These are phyloP conservation scores for Takifugu flavidus DNA, from an alignment of 2,113 vertebrate species.

Conservation along the genomic window DNA sequence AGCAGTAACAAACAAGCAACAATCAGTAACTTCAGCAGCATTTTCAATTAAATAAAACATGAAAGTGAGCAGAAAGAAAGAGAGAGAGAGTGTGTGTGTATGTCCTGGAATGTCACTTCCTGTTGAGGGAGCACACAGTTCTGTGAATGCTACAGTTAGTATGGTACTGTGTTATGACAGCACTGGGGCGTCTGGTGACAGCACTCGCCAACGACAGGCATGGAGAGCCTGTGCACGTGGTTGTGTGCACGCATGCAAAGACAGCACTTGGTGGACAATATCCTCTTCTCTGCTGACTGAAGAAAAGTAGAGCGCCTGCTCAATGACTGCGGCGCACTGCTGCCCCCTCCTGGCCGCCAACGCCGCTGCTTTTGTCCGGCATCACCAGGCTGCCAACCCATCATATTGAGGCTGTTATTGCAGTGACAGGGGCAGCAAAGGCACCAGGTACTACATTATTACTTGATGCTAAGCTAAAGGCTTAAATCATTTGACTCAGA, in stretches of 20 bases:
- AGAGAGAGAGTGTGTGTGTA: slow-evolving; percentile 23
- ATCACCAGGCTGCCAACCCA: neutral
- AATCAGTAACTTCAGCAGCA: too few species aligned
- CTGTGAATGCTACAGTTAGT: slow-evolving; percentile 77
- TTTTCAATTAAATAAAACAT: slow-evolving; percentile 2
- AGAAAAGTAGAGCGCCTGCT: neutral
- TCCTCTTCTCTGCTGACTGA: slow-evolving; percentile 18
- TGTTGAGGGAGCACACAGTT: slow-evolving; percentile 47
- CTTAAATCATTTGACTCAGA: too few species aligned
- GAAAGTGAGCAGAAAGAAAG: slow-evolving; percentile 6
- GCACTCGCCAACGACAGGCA: slow-evolving; percentile 47
- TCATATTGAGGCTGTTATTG: slow-evolving; percentile 23
- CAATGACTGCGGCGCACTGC: slow-evolving; percentile 28
- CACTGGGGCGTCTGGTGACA: slow-evolving; percentile 62
- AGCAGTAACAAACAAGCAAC: neutral
- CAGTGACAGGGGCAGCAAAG: slow-evolving; percentile 13
- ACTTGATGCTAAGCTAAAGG: too few species aligned
- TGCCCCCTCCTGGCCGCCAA: slow-evolving; percentile 48
- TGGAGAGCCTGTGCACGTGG: slow-evolving; percentile 41
- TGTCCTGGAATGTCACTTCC: slow-evolving; percentile 59
- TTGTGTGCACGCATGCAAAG: slow-evolving; percentile 35
- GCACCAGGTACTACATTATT: neutral
- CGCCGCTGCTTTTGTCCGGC: neutral
- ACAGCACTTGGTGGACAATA: slow-evolving; percentile 49
- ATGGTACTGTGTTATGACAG: slow-evolving; percentile 75